Evolutionary conservation across 2,888 invertebrate genomes (phyloP).

Genomic region (Neoscelio sp.): DNA sequence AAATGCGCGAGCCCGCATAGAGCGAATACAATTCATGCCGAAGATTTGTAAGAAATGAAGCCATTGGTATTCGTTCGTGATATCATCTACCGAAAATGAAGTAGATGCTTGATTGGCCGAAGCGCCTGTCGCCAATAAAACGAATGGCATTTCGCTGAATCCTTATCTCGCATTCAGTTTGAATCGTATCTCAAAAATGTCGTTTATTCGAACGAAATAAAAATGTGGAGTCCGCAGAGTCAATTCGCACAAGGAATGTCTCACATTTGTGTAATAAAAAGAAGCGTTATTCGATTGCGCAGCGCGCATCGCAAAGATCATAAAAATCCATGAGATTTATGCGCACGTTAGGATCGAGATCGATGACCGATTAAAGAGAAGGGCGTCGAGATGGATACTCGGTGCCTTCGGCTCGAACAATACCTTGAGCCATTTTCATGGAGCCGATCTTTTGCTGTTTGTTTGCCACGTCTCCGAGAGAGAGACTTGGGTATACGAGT

Average conservation of each 20-base stretch:
- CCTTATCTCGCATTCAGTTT: constrained; percentile 54
- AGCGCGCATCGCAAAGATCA: constrained; percentile 62
- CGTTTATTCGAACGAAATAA: constrained; percentile 56
- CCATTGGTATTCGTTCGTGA: constrained; percentile 55
- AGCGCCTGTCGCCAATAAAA: constrained; percentile 57
- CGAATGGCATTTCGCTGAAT: constrained; percentile 47
- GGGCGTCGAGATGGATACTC: constrained; percentile 59
- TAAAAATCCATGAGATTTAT: constrained; percentile 68
- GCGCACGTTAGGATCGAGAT: constrained; percentile 66
- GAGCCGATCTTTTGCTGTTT: constrained; percentile 54
- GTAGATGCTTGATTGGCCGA: constrained; percentile 58
- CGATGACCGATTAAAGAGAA: constrained; percentile 69
- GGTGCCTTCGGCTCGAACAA: constrained; percentile 64
- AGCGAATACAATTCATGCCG: constrained; percentile 24
- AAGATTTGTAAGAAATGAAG: constrained; percentile 55
- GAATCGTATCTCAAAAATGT: constrained; percentile 69
- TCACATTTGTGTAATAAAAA: constrained; percentile 56
- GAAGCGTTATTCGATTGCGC: constrained; percentile 49
- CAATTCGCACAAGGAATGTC: constrained; percentile 52
- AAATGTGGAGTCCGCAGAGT: constrained; percentile 34
- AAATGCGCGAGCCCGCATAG: constrained; percentile 34
- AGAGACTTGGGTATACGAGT: constrained; percentile 33
- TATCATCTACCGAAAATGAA: constrained; percentile 60
- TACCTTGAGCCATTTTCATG: constrained; percentile 61
- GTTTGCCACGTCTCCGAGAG: constrained; percentile 30